Conservation (phyloP, 2,797 vertebrate species). For the Pipistrellus kuhlii region DNA sequence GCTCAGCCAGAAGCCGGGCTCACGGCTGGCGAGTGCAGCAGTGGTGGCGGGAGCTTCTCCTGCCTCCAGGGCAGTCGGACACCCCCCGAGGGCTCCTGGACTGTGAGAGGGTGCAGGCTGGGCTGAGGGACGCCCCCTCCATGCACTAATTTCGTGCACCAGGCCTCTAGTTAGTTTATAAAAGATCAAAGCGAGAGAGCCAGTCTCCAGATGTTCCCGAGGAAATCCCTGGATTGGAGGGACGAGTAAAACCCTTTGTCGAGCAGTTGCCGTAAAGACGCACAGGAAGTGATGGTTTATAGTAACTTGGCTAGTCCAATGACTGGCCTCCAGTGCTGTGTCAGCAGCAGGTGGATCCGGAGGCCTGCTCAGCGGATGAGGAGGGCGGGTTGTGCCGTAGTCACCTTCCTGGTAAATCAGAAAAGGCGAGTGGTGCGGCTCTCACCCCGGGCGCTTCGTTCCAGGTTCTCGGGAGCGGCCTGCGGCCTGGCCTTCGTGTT, state of each 20-base stretch:
- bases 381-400: too few species aligned
- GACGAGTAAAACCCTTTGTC: background rate
- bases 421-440: background rate
- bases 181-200: constrained; percentile 59
- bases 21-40: too few species aligned
- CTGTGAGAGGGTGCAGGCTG: too few species aligned
- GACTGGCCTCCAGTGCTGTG: constrained; percentile 21
- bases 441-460: constrained; percentile 36
- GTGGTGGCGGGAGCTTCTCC: too few species aligned
- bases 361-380: background rate
- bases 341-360: background rate
- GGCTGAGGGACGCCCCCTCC: too few species aligned
- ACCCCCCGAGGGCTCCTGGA: too few species aligned
- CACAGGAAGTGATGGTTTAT: constrained; percentile 65
- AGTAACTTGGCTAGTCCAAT: background rate
- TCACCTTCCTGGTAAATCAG: too few species aligned
- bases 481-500: constrained; percentile 1
- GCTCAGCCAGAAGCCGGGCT: too few species aligned
- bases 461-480: constrained; percentile 74
- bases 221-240: background rate
- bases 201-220: constrained; percentile 55
- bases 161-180: background rate
- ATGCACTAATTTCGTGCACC: too few species aligned
- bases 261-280: constrained; percentile 54
- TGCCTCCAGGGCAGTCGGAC: too few species aligned